Evolutionary conservation across 2,888 invertebrate species (phyloP).

Genomic region (Eilema caniola): DNA sequence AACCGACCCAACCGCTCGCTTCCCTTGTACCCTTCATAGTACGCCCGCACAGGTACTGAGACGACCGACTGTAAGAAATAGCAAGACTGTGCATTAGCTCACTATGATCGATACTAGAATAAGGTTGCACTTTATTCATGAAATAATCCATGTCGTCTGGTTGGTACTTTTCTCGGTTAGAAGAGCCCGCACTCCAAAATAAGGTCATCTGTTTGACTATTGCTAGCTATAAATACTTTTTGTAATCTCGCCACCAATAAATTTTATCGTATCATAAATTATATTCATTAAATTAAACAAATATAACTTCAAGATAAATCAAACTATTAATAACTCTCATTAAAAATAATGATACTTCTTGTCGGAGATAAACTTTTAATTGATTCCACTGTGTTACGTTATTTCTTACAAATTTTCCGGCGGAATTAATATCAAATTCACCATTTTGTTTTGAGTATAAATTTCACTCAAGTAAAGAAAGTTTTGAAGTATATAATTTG

Average conservation of each 20-base stretch:
- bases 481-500: background rate
- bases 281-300: background rate
- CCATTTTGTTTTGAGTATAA: constrained; percentile 7
- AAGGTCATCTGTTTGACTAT: too few relatives aligned
- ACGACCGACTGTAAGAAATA: too few relatives aligned
- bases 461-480: background rate
- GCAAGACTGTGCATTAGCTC: too few relatives aligned
- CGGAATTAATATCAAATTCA: constrained; percentile 17
- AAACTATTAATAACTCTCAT: constrained; percentile 7
- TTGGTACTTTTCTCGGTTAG: too few relatives aligned
- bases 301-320: background rate
- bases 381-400: constrained; percentile 5
- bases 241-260: background rate
- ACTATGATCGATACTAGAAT: too few relatives aligned
- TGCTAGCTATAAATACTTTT: too few relatives aligned
- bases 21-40: too few relatives aligned
- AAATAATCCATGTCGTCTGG: too few relatives aligned
- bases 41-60: too few relatives aligned
- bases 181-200: too few relatives aligned
- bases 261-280: background rate
- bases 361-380: constrained; percentile 19
- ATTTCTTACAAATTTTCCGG: constrained; percentile 9
- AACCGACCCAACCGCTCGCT: too few relatives aligned
- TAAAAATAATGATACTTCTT: constrained; percentile 10
- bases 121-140: too few relatives aligned